phyloP scores from a whole-genome alignment of 2,888 invertebrate species.

The Ypsolopha sequella region DNA sequence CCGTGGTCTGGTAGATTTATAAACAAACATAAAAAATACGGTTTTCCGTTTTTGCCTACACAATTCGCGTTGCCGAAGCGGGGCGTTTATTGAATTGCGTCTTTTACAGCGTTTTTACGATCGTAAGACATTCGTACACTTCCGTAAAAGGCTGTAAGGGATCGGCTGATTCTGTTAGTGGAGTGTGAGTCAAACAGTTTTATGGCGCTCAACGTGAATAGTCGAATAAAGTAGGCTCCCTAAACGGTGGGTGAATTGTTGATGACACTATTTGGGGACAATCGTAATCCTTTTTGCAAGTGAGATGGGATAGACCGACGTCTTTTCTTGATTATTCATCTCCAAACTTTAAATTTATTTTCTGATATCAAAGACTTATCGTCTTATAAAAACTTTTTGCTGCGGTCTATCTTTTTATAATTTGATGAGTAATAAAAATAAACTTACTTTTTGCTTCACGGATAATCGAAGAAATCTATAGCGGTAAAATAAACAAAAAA shows the following conservation, averaged over 20 bases:
- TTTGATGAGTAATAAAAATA: no score
- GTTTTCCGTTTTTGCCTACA: neutral
- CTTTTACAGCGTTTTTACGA: slow-evolving; percentile 40
- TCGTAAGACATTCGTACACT: slow-evolving; percentile 20
- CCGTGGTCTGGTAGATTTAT: no score
- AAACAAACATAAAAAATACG: no score
- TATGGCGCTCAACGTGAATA: slow-evolving; percentile 16
- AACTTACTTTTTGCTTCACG: no score
- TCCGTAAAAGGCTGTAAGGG: slow-evolving; percentile 24
- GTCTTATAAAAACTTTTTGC: no score
- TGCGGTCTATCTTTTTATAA: no score
- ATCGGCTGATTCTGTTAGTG: slow-evolving; percentile 1
- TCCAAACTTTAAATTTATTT: no score
- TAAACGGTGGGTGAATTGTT: slow-evolving; percentile 3
- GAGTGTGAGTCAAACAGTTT: neutral
- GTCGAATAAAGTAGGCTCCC: slow-evolving; percentile 17
- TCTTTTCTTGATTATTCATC: no score
- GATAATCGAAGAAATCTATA: no score
- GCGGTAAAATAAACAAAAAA: neutral
- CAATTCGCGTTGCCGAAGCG: neutral
- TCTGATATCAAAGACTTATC: no score
- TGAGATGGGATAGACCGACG: no score
- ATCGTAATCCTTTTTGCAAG: no score
- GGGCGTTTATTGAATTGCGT: neutral
- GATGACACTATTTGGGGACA: neutral